Evolutionary conservation across 2,888 invertebrate species (phyloP), one percentile per base, ranked within the genome.

Genomic region (Chaetoderma sp.): DNA sequence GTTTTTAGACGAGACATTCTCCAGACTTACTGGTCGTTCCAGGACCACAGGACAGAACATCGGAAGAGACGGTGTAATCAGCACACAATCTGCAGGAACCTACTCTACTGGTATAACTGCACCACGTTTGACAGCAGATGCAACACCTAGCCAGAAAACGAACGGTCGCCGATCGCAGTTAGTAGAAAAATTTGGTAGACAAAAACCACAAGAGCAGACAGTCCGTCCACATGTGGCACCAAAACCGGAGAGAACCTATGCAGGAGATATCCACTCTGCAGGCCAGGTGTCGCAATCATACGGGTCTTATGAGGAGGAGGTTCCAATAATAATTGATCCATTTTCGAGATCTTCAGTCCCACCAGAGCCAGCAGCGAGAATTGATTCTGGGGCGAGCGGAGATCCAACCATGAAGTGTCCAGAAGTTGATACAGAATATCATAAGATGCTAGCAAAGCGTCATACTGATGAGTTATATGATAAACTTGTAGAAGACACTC

Each of bases 401-500:
- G 77, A 77, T 45, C 75, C 76, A 0, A 71, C 75, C 0, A 76
- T 76, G 75, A 62, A 68, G n/a, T 54, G 50, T 4, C 54, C 63
- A 16, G 68, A 63, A 30, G 60, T 69, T 5, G 73, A 76, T 10
- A 66, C 68, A 4, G 66, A 67, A 10, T 67, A 72, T 23, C 13
- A 23, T 3, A 32, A n/a, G 16, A 68, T 70, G 30, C 62, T 61
- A 21, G 60, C 66, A 1, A 67, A 70, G 47, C 52, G 65, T n/a
- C 68, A 66, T 18, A 69, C 75, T 8, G 81, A 81, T 63, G 79
- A 80, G 28, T 58, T 80, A 5, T 80, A 80, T 45, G 74, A 78
- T 44, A 67, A 74, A 18, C 70, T 80, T 32, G 52, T 78, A 23
- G 74, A 73, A 23, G 75, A 77, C 36, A 77, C 81, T 2, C 74